Evolutionary conservation across 1,140 invertebrate species (phyloP), one percentile per base, ranked within the genome.

Genomic region (Zaprionus capensis): DNA sequence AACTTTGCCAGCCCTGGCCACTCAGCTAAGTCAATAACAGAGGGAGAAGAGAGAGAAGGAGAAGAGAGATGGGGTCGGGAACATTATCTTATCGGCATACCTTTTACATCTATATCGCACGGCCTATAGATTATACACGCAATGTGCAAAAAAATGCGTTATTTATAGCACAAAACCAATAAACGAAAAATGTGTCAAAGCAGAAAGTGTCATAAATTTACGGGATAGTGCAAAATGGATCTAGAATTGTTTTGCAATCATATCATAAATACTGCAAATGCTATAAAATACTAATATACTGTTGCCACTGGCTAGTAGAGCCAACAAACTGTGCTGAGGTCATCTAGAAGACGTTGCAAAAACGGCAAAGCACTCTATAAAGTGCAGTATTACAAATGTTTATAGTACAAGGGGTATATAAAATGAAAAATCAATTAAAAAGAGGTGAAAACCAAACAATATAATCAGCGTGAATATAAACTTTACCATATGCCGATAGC

Each of bases 381-480:
- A 31, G 26, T 71, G 20, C 46, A 38, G 14, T 24, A 24, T 56
- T 11, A 22, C 62, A n/a, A 38, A 15, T 69, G 38, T 55, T 61
- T 68, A 64, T 56, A 49, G 3, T 46, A 51, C 5, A 56, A 6
- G 7, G 34, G 74, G 28, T 41, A 86, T 68, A 78, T 66, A 81
- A 55, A 74, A 46, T 64, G 67, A 74, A 90, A 87, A 88, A 88
- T 88, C 85, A 88, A 90, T 88, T 88, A 90, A 88, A 58, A 70
- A 70, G 69, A 84, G 85, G 84, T 90, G 84, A 90, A 90, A 88
- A 88, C 68, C 36, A 84, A 87, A 87, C 84, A 87, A 83, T 70
- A 87, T 68, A 72, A 69, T 67, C 63, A 70, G 72, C 53, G 65
- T 73, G 82, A 79, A 80, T 82, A 88, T 88, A 88, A 88, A 90